A percentile compares a stretch with the other conserved stretches of the same genome.
Conservation (phyloP, 2,888 invertebrate genomes). For the Drosophila testacea region DNA sequence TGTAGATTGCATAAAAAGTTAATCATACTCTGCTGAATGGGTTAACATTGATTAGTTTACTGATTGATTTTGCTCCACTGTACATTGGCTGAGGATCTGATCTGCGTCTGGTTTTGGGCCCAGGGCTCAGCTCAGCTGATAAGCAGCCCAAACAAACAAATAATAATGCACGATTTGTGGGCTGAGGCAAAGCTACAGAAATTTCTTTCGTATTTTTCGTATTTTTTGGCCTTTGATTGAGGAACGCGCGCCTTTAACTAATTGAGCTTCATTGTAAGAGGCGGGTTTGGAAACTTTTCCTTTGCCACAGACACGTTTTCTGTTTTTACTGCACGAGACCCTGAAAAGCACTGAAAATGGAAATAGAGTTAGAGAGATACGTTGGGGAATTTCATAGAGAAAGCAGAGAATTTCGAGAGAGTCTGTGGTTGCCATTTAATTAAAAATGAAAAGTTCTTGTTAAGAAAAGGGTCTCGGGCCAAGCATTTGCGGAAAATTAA, state of each 20-base stretch:
- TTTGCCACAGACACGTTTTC: slow-evolving; percentile 58
- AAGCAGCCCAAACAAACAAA: slow-evolving; percentile 78
- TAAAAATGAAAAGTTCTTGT: slow-evolving; percentile 77
- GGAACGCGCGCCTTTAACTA: slow-evolving; percentile 70
- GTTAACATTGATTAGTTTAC: background rate
- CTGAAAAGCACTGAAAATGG: slow-evolving; percentile 8
- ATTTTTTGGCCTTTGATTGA: slow-evolving; percentile 66
- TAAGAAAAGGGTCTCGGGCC: slow-evolving; percentile 63
- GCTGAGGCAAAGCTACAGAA: slow-evolving; percentile 24
- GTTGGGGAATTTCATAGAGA: slow-evolving; percentile 7
- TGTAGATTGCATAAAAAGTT: background rate
- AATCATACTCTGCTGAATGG: background rate
- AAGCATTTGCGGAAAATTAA: slow-evolving; percentile 73
- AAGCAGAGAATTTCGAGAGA: slow-evolving; percentile 14
- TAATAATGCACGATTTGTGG: slow-evolving; percentile 78
- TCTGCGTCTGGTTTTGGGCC: slow-evolving; percentile 44
- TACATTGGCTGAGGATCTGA: slow-evolving; percentile 47
- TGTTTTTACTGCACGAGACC: slow-evolving; percentile 40
- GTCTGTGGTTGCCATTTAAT: slow-evolving; percentile 69
- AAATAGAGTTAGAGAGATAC: slow-evolving; percentile 6
- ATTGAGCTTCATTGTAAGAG: slow-evolving; percentile 73
- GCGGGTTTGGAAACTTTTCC: slow-evolving; percentile 43
- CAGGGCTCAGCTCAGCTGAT: slow-evolving; percentile 59
- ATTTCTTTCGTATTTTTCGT: background rate
- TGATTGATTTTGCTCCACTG: slow-evolving; percentile 31